Base-by-base conservation (phyloP, 2,797 vertebrate species). In the Huso huso region DNA sequence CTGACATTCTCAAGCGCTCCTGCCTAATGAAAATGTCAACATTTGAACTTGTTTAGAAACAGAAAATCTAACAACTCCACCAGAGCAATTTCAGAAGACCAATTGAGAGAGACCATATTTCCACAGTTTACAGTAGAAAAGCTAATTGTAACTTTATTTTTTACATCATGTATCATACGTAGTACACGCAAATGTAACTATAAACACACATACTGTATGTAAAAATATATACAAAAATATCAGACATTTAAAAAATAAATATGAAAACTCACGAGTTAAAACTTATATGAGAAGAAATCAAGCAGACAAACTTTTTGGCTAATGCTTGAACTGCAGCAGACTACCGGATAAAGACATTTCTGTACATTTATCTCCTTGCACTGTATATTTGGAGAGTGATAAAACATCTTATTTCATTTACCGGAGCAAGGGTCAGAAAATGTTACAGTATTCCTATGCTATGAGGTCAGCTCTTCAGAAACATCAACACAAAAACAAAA, bases 21-120 rank as follows among this genome's bases (percentile, higher is more conserved):
- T 68, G 78, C 70, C 73, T 82, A 83, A 84, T 77, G 75, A 83
- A 86, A 87, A 84, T 69, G 75, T 78, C 76, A 79, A 66, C 58
- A 69, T 75, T 80, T 70, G 69, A 77, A 72, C 72, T 70, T 76
- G 73, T 80, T 83, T 76, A 72, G 70, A 74, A 79, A 77, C 70
- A 76, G 74, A 80, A 74, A 81, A 74, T 75, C 73, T 71, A 75
- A 79, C 75, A 78, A 73, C 81, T 87, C 85, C 79, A 79, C 74
- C 78, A 74, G 78, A 87, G 66, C 58, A 71, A 79, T 81, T 82
- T 78, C 80, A 80, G 5, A 37, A 37, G 23, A 37, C 23, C 23
- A 37, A 37, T 37, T 37, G 2, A 2, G 23, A 37, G 23, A 37
- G 23, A 37, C 23, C 23, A 37, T 4, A 37, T 37, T 37, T 37